Evolutionary conservation across 1,140 invertebrate species (phyloP), one percentile per base, ranked within the genome.

Genomic region (Lysiphlebus fabarum): DNA sequence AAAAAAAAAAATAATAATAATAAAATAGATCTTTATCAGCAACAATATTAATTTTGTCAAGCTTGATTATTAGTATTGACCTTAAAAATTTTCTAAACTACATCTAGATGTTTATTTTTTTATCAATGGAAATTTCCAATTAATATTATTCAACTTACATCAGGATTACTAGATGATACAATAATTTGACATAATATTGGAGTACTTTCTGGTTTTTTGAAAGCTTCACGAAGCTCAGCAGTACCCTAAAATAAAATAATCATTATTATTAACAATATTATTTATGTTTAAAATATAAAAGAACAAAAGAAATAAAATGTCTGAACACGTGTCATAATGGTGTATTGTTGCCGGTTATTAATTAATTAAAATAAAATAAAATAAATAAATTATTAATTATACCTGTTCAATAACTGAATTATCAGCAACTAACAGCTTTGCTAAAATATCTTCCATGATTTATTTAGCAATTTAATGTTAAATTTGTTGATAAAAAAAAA

Each of bases 121-220:
- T n/a, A n/a, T n/a, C n/a, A n/a, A n/a, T n/a, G n/a, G n/a, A n/a
- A n/a, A n/a, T n/a, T n/a, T n/a, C n/a, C n/a, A 57, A 53, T 49
- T 49, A 40, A 34, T 50, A 8, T 49, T 53, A 45, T 43, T 44
- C 41, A 61, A 58, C 83, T 70, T 55, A 88, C 79, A 71, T 87
- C 82, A 1, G 81, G 65, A 65, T 82, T n/a, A 65, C 56, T 3
- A n/a, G 82, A 82, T 1, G 80, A 78, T 2, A 82, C 77, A 12
- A 86, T 67, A 10, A 88, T 76, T 62, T 83, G 78, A 62, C 84
- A 87, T 50, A 90, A 70, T 10, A 74, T 77, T 36, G 76, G 70
- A 63, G 84, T 75, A 8, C 83, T 80, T 53, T 84, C 82, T 10
- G 85, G 85, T 51, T 82, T 82, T 66, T 87, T 86, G 40, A 88